Conservation (phyloP, 2,797 vertebrate species). For the Galago senegalensis region DNA sequence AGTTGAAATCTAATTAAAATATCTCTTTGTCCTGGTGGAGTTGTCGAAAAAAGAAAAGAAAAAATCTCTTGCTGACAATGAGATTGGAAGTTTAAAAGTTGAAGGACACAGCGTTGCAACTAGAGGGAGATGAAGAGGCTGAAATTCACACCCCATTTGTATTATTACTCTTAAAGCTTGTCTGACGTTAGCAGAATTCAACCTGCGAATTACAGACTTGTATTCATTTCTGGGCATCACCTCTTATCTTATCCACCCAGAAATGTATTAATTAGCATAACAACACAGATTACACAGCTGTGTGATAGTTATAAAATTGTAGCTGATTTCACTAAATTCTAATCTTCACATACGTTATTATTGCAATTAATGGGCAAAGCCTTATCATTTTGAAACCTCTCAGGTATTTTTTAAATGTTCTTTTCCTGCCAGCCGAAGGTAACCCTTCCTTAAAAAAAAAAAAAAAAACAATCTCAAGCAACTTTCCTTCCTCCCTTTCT, state of each 20-base stretch:
- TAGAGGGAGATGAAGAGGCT: slow-evolving; percentile 46
- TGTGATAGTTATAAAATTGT: slow-evolving; percentile 71
- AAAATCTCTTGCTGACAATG: slow-evolving; percentile 46
- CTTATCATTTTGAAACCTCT: slow-evolving; percentile 50
- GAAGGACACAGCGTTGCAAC: slow-evolving; percentile 29
- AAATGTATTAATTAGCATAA: slow-evolving; percentile 82
- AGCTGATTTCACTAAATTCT: slow-evolving; percentile 71
- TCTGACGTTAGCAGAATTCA: slow-evolving; percentile 66
- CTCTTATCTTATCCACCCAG: slow-evolving; percentile 76
- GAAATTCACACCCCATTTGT: slow-evolving; percentile 48
- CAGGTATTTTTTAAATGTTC: slow-evolving; percentile 10
- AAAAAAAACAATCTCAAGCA: background rate
- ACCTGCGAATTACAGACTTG: slow-evolving; percentile 47
- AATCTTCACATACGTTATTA: slow-evolving; percentile 36
- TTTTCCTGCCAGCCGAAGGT: background rate
- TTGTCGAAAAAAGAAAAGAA: too few species aligned
- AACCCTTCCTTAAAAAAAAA: background rate
- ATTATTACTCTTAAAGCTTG: slow-evolving; percentile 70
- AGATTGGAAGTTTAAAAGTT: slow-evolving; percentile 66
- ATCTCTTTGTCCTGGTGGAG: background rate
- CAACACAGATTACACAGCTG: slow-evolving; percentile 63
- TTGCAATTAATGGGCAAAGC: slow-evolving; percentile 31
- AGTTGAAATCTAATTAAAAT: slow-evolving; percentile 59
- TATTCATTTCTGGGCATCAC: slow-evolving; percentile 48
- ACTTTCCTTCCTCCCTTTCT: background rate